A percentile compares a stretch with the other conserved stretches of the same genome.
These are phyloP conservation scores for Carlito syrichta DNA, from an alignment of 2,113 vertebrate species.

Conservation along the genomic window DNA sequence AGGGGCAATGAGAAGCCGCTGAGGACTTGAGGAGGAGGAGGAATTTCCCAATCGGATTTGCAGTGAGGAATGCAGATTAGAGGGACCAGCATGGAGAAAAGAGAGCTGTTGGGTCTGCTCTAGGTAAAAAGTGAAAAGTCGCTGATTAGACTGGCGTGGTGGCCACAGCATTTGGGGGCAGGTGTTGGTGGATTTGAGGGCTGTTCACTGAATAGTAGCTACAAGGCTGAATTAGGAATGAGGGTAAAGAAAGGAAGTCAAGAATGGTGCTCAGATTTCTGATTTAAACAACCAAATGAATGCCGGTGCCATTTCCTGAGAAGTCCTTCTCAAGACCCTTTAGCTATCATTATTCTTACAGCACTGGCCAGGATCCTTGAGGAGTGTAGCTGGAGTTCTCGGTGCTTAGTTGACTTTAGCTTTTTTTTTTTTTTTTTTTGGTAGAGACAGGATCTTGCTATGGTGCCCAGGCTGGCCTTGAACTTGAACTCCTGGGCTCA, in stretches of 20 bases:
- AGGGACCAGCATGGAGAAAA: neutral
- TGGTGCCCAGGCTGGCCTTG: too few relatives aligned
- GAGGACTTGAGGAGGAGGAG: neutral
- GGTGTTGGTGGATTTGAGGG: neutral
- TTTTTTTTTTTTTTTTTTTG: too few relatives aligned
- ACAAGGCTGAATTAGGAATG: neutral
- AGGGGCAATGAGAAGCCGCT: neutral
- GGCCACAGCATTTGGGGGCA: neutral
- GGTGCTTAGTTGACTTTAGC: neutral
- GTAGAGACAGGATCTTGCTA: too few relatives aligned
- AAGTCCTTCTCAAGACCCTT: neutral
- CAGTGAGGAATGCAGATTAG: neutral
- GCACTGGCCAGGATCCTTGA: neutral
- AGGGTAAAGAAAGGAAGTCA: neutral
- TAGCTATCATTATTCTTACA: neutral
- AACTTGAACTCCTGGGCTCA: too few relatives aligned
- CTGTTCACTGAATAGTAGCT: neutral
- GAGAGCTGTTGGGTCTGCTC: neutral
- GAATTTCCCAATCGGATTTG: neutral
- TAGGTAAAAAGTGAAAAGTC: neutral
- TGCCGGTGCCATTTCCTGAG: neutral
- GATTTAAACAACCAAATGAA: neutral
- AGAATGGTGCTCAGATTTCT: neutral
- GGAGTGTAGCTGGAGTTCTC: neutral
- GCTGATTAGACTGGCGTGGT: neutral